phyloP scores from a whole-genome alignment of 2,113 vertebrate species.

The Aythya baeri region DNA sequence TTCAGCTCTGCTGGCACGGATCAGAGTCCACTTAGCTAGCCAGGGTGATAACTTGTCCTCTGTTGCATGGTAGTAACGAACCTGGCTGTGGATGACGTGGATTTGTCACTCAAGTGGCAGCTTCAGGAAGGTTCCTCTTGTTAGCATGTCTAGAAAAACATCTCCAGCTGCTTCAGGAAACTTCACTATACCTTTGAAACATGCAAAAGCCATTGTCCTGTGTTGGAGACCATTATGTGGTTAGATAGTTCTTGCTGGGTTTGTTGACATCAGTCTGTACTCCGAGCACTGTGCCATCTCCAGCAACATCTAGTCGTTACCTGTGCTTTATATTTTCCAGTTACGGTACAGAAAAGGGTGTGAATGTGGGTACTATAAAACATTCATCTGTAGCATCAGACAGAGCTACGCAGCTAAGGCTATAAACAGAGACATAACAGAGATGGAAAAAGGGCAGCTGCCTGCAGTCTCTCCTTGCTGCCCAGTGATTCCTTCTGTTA shows the following conservation, averaged over 20 bases:
- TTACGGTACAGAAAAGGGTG: fast-evolving
- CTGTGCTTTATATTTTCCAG: background rate
- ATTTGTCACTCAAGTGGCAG: background rate
- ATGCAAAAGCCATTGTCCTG: fast-evolving
- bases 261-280: background rate
- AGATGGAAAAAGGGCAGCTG: background rate
- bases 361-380: background rate
- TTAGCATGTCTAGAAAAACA: background rate
- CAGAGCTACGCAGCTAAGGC: background rate
- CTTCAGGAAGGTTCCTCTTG: background rate
- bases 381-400: background rate
- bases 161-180: background rate
- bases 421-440: background rate
- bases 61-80: background rate
- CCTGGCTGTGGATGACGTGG: background rate
- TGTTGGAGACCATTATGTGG: background rate
- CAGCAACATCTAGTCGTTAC: background rate
- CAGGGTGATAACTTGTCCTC: background rate
- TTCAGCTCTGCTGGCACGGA: background rate
- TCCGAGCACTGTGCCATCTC: background rate
- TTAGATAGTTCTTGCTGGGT: background rate
- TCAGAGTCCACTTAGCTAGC: background rate
- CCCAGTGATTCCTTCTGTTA: background rate
- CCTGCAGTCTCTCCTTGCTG: background rate
- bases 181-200: background rate